Conservation (phyloP, 2,888 invertebrate genomes). For the Chrysolina americana region DNA sequence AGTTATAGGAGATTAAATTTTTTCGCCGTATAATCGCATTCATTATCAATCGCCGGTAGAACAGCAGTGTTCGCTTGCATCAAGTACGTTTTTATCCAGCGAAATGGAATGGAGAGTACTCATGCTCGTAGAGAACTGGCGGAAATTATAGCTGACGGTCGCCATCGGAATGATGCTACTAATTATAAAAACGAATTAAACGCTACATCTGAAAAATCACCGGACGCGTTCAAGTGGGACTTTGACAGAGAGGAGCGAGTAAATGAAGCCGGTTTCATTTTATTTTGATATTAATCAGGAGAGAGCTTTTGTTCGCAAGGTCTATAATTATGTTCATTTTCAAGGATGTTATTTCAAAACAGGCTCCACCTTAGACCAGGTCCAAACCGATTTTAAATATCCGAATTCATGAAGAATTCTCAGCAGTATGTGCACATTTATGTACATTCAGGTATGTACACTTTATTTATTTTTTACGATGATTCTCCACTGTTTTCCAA, state of each 20-base stretch:
- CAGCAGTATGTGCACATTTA: no score
- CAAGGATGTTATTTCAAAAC: not conserved
- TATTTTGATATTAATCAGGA: constrained; percentile 6
- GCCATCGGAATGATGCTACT: constrained; percentile 15
- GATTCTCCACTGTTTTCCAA: no score
- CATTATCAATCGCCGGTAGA: not conserved
- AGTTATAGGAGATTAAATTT: not conserved
- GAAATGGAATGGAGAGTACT: not conserved
- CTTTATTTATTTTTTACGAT: no score
- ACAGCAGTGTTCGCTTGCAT: not conserved
- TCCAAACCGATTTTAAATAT: no score
- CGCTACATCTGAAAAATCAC: constrained; percentile 28
- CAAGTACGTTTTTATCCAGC: not conserved
- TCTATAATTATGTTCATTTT: not conserved
- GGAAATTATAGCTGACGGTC: constrained; percentile 5
- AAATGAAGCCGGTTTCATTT: constrained; percentile 4
- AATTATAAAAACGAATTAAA: constrained; percentile 28
- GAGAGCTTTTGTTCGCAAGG: constrained; percentile 1
- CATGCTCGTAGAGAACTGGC: not conserved
- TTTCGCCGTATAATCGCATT: not conserved
- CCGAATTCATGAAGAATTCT: no score
- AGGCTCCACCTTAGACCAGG: not conserved
- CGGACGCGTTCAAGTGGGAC: constrained; percentile 4
- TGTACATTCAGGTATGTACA: no score
- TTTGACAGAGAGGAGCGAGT: not conserved